Percentiles rank a stretch among this genome's conserved stretches.
phyloP scores from a whole-genome alignment of 2,797 vertebrate genomes.

The Rachycentron canadum region DNA sequence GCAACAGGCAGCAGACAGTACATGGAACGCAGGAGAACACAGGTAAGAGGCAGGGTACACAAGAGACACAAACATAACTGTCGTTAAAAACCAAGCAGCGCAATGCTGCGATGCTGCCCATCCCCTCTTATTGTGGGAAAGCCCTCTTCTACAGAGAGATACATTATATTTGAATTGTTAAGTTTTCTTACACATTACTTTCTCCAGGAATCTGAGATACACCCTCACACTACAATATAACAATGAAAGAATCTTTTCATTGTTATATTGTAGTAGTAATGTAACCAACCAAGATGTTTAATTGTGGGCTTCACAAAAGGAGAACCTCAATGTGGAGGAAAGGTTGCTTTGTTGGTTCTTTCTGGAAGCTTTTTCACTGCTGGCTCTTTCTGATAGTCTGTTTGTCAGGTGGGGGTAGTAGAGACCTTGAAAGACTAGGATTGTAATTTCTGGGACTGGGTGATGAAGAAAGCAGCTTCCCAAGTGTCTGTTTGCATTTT shows the following conservation, averaged over 20 bases:
- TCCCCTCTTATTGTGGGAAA: slow-evolving; percentile 58
- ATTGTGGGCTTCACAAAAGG: slow-evolving; percentile 24
- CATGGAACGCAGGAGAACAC: no score
- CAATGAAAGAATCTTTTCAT: no score
- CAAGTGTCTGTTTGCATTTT: slow-evolving; percentile 52
- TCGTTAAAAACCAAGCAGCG: no score
- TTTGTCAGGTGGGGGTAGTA: not conserved
- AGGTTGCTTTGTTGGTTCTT: slow-evolving; percentile 49
- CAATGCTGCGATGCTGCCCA: not conserved
- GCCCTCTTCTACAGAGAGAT: slow-evolving; percentile 39
- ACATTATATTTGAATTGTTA: not conserved
- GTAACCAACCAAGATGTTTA: slow-evolving; percentile 57
- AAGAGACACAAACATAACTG: no score
- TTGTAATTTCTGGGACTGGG: slow-evolving; percentile 28
- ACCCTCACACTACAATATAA: slow-evolving; percentile 13
- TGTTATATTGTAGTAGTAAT: no score
- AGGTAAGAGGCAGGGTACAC: no score
- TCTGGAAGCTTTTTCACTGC: slow-evolving; percentile 34
- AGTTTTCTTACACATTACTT: not conserved
- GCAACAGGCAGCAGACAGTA: no score
- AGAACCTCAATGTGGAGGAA: slow-evolving; percentile 14
- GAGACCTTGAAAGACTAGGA: not conserved
- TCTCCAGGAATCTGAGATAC: slow-evolving; percentile 7
- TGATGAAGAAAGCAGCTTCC: slow-evolving; percentile 37
- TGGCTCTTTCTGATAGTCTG: not conserved